Percentiles rank a stretch among this genome's conserved stretches.
These are phyloP conservation scores for Halichoeres trimaculatus DNA, from an alignment of 2,113 vertebrate species.

Conservation along the genomic window DNA sequence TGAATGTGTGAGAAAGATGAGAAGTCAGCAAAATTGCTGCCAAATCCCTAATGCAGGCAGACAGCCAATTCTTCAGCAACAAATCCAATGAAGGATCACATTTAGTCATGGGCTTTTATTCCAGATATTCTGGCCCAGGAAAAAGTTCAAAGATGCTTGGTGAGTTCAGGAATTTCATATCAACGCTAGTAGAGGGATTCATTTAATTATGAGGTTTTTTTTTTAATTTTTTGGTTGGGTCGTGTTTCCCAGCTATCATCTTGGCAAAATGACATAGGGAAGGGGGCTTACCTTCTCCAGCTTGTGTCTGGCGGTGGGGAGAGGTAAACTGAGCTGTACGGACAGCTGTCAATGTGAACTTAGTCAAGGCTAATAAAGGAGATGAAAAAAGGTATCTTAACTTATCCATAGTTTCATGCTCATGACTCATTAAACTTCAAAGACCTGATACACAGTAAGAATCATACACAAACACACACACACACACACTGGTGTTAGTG, in stretches of 20 bases:
- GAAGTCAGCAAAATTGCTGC: slow-evolving; percentile 43
- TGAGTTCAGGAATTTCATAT: not conserved
- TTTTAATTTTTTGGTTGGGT: not conserved
- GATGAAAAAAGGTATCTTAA: slow-evolving; percentile 38
- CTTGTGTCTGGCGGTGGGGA: slow-evolving; percentile 96
- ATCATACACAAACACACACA: slow-evolving; percentile 22
- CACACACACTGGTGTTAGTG: slow-evolving; percentile 21
- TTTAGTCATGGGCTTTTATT: not conserved
- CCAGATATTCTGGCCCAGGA: not conserved
- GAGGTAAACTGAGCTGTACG: slow-evolving; percentile 95
- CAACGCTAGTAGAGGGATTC: not conserved
- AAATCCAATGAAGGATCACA: slow-evolving; percentile 1
- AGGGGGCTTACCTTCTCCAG: slow-evolving; percentile 93
- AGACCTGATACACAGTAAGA: slow-evolving; percentile 21
- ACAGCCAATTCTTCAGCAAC: slow-evolving; percentile 8
- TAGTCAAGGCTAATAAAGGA: slow-evolving; percentile 84
- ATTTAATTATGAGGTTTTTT: not conserved
- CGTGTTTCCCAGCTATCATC: slow-evolving; percentile 7
- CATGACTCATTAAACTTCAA: slow-evolving; percentile 12
- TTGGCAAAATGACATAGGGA: slow-evolving; percentile 24
- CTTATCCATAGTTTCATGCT: slow-evolving; percentile 37
- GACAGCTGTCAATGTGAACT: slow-evolving; percentile 95
- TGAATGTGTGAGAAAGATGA: slow-evolving; percentile 70
- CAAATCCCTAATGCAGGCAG: slow-evolving; percentile 2
- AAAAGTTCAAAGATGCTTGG: not conserved